These are phyloP conservation scores for Hypotaenidia okinawae DNA, from an alignment of 2,797 vertebrate species.

Conservation along the genomic window DNA sequence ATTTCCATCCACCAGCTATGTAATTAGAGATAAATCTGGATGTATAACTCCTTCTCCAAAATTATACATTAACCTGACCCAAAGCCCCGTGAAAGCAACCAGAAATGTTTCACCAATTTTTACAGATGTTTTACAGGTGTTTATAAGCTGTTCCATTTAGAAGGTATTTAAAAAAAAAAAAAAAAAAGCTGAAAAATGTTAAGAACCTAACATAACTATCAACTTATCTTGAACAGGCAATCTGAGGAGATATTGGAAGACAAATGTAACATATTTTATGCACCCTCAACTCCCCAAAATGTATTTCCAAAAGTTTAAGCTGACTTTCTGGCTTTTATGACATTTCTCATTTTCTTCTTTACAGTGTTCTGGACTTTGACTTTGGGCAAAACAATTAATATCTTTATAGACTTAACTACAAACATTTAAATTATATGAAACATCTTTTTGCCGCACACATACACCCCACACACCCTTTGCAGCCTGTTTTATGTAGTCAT, in stretches of 20 bases:
- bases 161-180: background rate
- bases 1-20: background rate
- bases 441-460: background rate
- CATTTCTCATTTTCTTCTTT: background rate
- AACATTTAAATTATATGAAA: background rate
- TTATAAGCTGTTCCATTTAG: background rate
- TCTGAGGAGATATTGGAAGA: background rate
- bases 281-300: background rate
- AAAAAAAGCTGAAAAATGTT: background rate
- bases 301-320: background rate
- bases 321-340: accelerated
- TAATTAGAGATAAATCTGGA: conserved; percentile 32
- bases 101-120: background rate
- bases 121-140: background rate
- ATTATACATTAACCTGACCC: background rate
- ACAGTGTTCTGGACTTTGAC: background rate
- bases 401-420: background rate
- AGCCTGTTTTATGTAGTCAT: background rate
- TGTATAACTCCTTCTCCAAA: background rate
- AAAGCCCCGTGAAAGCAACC: background rate
- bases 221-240: background rate
- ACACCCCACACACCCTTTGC: background rate
- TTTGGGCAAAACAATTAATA: background rate
- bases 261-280: background rate
- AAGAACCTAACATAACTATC: background rate